Percentiles rank a stretch among this genome's conserved stretches.
Conservation (phyloP, 2,113 vertebrate genomes). For the Cariama cristata region DNA sequence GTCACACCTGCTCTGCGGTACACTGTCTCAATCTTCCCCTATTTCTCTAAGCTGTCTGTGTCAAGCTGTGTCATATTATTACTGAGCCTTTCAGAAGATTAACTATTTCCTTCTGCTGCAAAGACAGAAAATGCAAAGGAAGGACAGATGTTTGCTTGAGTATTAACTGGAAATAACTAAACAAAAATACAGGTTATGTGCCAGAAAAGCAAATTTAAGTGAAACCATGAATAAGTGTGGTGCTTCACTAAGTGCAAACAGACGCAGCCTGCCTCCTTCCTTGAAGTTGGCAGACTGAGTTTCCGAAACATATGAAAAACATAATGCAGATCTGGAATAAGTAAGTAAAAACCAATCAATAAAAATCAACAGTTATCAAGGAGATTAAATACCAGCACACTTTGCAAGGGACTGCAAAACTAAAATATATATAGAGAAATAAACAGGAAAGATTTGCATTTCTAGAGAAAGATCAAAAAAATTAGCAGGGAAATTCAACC, state of each 20-base stretch:
- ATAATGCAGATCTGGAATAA: not conserved
- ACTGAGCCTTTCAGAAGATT: not conserved
- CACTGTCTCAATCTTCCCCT: not conserved
- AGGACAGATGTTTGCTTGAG: not conserved
- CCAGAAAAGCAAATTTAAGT: not conserved
- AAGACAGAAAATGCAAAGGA: not conserved
- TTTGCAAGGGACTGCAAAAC: not conserved
- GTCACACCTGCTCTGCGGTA: not conserved
- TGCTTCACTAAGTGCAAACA: not conserved
- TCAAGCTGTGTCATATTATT: conserved; percentile 36
- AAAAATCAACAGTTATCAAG: not conserved
- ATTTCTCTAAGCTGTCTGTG: conserved; percentile 20
- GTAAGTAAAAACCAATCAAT: not conserved
- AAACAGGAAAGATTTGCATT: conserved; percentile 2
- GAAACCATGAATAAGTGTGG: not conserved
- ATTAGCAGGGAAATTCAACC: not conserved
- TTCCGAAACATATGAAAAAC: not conserved
- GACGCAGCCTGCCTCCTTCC: not conserved
- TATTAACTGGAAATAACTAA: not conserved
- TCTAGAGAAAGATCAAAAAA: not conserved
- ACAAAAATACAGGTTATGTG: not conserved
- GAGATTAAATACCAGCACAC: not conserved
- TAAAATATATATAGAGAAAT: not conserved
- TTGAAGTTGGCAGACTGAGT: not conserved
- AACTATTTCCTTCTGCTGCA: not conserved